Conservation (phyloP, 2,113 vertebrate genomes). For the Platycercus adscitus region DNA sequence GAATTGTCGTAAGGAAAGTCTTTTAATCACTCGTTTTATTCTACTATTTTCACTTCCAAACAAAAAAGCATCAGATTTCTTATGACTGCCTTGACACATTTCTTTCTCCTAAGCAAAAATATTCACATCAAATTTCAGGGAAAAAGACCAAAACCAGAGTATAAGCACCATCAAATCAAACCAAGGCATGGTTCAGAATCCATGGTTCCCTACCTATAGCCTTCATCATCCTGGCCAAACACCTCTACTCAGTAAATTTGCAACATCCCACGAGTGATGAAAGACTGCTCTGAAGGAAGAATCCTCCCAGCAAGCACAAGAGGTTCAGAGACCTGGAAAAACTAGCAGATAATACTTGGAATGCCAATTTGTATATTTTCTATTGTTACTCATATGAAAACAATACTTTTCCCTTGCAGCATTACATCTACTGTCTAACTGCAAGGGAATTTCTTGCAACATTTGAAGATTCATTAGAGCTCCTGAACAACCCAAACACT, state of each 20-base stretch:
- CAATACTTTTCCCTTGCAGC: neutral
- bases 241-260: neutral
- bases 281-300: neutral
- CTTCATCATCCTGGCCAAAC: neutral
- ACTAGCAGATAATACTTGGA: neutral
- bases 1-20: neutral
- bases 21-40: neutral
- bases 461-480: neutral
- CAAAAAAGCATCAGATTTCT: neutral
- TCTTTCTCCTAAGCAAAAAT: neutral
- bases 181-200: neutral
- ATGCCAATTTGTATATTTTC: neutral
- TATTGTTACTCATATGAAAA: neutral
- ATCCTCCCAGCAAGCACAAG: neutral
- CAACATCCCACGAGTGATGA: neutral
- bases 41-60: neutral
- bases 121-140: neutral
- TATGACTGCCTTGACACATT: neutral
- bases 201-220: accelerated
- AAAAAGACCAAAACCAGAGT: neutral
- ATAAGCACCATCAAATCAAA: neutral
- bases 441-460: neutral
- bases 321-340: neutral
- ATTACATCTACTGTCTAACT: neutral
- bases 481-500: neutral